Evolutionary conservation across 2,888 invertebrate species (phyloP).

Genomic region (Agonopterix arenella): DNA sequence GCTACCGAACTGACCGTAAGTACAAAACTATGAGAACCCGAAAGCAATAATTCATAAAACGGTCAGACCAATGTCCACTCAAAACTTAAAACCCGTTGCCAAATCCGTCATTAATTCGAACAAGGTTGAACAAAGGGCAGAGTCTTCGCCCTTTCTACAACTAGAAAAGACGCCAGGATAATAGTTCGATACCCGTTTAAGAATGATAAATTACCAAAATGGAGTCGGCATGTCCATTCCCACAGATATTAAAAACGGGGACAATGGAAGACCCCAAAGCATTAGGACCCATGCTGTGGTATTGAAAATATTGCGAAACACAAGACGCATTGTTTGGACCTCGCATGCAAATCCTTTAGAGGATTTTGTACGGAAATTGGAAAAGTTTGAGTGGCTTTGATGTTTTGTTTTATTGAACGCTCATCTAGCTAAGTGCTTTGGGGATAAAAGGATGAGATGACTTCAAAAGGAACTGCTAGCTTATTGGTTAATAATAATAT

Average conservation of each 20-base stretch:
- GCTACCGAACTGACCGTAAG: constrained; percentile 27
- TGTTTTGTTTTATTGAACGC: constrained; percentile 46
- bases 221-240: constrained; percentile 74
- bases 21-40: constrained; percentile 54
- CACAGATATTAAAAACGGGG: constrained; percentile 72
- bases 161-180: constrained; percentile 44
- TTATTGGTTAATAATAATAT: too few species aligned
- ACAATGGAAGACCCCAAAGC: constrained; percentile 60
- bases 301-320: constrained; percentile 70
- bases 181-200: constrained; percentile 67
- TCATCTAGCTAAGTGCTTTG: constrained; percentile 24
- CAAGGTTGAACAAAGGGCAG: constrained; percentile 50
- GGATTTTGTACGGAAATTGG: constrained; percentile 65
- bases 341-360: constrained; percentile 69
- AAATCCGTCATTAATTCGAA: constrained; percentile 53
- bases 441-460: too few species aligned
- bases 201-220: constrained; percentile 76
- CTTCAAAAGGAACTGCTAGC: too few species aligned
- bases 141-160: constrained; percentile 53
- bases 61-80: constrained; percentile 39
- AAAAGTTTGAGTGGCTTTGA: constrained; percentile 67
- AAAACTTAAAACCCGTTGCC: constrained; percentile 36
- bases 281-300: constrained; percentile 64
- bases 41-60: constrained; percentile 68
- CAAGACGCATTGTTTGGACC: constrained; percentile 47